phyloP scores from a whole-genome alignment of 2,797 vertebrate genomes.

The Sebastolobus alascanus region DNA sequence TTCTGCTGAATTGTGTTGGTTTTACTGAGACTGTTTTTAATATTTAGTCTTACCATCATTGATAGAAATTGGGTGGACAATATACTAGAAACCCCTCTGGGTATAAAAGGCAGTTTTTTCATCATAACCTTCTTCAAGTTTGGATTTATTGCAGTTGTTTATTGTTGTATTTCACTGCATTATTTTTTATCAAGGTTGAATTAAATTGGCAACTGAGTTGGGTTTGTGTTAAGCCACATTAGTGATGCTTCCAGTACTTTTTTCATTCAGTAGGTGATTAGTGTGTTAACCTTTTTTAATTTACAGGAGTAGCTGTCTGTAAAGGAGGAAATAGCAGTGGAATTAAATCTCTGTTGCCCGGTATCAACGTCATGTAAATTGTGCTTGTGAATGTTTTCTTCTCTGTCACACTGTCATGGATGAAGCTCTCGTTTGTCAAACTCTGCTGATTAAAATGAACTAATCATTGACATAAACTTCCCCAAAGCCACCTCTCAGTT shows the following conservation, averaged over 20 bases:
- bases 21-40: not conserved
- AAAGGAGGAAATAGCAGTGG: not conserved
- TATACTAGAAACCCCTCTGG: not conserved
- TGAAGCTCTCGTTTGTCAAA: slow-evolving; percentile 13
- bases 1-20: not conserved
- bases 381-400: not conserved
- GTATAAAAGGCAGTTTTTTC: not conserved
- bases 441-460: slow-evolving; percentile 10
- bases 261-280: not conserved
- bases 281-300: not conserved
- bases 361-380: not conserved
- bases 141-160: not conserved
- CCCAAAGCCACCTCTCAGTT: not conserved
- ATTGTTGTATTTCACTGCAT: not conserved
- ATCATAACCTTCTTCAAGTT: not conserved
- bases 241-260: not conserved
- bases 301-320: not conserved
- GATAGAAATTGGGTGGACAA: not conserved
- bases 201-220: not conserved
- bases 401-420: not conserved
- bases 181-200: not conserved
- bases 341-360: not conserved
- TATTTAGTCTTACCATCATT: not conserved
- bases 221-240: slow-evolving; percentile 2
- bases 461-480: not conserved